A percentile compares a stretch with the other conserved stretches of the same genome.
Conservation (phyloP, 2,888 invertebrate genomes). For the Phyto melanocephala region DNA sequence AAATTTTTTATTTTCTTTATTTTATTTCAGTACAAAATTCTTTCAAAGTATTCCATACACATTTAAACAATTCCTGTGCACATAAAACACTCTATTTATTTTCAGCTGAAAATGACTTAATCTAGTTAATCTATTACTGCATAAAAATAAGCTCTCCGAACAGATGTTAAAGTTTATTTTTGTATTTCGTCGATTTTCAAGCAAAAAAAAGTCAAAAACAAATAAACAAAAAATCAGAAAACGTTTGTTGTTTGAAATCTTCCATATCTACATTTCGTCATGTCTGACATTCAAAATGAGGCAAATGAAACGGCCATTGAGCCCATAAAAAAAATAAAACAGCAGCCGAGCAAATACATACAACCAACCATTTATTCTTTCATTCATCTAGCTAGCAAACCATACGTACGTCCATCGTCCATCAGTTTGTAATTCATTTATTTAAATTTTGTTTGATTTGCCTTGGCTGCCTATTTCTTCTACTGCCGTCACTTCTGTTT, state of each 20-base stretch:
- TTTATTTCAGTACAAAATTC: constrained; percentile 1
- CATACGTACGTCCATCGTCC: constrained; percentile 10
- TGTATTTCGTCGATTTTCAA: neutral
- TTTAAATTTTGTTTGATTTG: constrained; percentile 58
- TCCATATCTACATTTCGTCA: constrained; percentile 39
- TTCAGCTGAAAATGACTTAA: constrained; percentile 31
- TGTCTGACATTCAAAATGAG: constrained; percentile 55
- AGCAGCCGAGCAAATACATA: constrained; percentile 13
- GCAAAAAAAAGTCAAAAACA: neutral
- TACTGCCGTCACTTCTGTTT: neutral
- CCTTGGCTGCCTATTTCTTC: constrained; percentile 11
- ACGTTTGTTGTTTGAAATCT: constrained; percentile 30
- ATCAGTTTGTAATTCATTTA: constrained; percentile 50
- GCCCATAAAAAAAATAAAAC: neutral
- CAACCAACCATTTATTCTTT: constrained; percentile 10
- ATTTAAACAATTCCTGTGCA: constrained; percentile 3
- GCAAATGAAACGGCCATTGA: constrained; percentile 36
- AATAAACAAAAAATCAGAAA: constrained; percentile 11
- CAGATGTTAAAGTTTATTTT: constrained; percentile 44
- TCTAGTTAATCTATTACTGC: constrained; percentile 12
- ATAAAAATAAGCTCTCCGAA: constrained; percentile 28
- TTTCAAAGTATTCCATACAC: neutral
- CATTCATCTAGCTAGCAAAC: neutral
- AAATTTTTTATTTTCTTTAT: neutral
- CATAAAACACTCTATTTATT: constrained; percentile 21